These are phyloP conservation scores for Sinonovacula constricta DNA, from an alignment of 1,140 invertebrate genomes.

Conservation along the genomic window DNA sequence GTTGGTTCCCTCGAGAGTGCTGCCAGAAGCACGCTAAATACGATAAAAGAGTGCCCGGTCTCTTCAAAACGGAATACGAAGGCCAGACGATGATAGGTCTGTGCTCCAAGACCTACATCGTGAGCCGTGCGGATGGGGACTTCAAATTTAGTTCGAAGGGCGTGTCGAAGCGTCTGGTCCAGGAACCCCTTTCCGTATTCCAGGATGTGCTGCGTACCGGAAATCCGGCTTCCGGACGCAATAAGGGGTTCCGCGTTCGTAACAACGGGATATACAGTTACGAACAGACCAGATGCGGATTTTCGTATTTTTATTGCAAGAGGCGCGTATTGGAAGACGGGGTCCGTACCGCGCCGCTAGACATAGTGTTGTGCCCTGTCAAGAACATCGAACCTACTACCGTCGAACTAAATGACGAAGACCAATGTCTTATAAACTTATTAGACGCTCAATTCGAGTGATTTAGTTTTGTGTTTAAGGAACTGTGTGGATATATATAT, in stretches of 20 bases:
- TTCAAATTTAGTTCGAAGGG: slow-evolving; percentile 15
- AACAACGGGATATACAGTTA: slow-evolving; percentile 1
- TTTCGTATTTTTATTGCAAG: slow-evolving; percentile 10
- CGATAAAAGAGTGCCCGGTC: slow-evolving; percentile 13
- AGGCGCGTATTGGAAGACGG: slow-evolving; percentile 5
- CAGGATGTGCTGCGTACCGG: not conserved
- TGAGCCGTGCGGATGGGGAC: not conserved
- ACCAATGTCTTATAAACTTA: too few relatives aligned
- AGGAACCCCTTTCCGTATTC: not conserved
- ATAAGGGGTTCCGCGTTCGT: slow-evolving; percentile 8
- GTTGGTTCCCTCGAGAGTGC: slow-evolving; percentile 8
- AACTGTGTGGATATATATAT: too few relatives aligned
- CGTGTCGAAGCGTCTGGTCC: not conserved
- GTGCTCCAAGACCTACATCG: slow-evolving; percentile 5
- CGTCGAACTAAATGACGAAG: too few relatives aligned
- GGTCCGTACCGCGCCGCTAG: not conserved
- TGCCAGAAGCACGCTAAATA: slow-evolving; percentile 5
- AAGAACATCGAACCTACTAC: too few relatives aligned
- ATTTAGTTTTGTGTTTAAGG: too few relatives aligned
- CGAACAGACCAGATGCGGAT: slow-evolving; percentile 2
- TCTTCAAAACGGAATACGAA: slow-evolving; percentile 13
- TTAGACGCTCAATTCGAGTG: too few relatives aligned
- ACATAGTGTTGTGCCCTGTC: not conserved
- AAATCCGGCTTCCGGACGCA: not conserved
- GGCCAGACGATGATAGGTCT: not conserved